These are phyloP conservation scores for Bembecia ichneumoniformis DNA, from an alignment of 2,888 invertebrate genomes.

Conservation along the genomic window DNA sequence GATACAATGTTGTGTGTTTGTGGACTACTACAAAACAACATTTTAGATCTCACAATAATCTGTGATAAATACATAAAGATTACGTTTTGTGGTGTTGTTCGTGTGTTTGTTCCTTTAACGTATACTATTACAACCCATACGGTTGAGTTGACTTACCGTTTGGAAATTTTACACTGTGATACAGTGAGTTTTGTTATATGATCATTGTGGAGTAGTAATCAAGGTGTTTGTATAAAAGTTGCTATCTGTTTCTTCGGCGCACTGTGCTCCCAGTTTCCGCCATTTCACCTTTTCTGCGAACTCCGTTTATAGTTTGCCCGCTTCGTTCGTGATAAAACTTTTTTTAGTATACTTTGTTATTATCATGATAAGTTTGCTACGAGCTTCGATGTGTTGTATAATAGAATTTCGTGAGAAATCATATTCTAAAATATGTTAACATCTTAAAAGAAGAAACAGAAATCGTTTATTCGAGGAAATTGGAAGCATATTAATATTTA, in stretches of 20 bases:
- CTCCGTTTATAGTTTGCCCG: constrained; percentile 16
- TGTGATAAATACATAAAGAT: too few relatives aligned
- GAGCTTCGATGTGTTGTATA: neutral
- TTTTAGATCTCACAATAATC: too few relatives aligned
- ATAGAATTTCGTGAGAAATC: neutral
- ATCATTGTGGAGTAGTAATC: neutral
- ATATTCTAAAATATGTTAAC: neutral
- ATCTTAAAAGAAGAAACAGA: neutral
- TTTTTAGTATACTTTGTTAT: constrained; percentile 4
- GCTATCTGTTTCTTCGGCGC: neutral
- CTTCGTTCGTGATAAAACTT: constrained; percentile 14
- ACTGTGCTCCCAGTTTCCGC: neutral
- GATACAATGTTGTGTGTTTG: too few relatives aligned
- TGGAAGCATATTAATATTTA: too few relatives aligned
- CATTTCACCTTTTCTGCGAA: constrained; percentile 8
- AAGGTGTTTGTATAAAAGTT: too few relatives aligned
- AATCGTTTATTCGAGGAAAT: too few relatives aligned
- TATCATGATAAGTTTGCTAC: neutral
- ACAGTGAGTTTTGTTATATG: neutral
- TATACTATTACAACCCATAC: too few relatives aligned
- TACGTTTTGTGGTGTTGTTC: too few relatives aligned
- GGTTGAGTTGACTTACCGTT: too few relatives aligned
- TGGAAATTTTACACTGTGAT: neutral
- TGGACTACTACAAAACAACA: too few relatives aligned
- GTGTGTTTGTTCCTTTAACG: too few relatives aligned